Evolutionary conservation across 2,888 invertebrate species (phyloP).

Genomic region (Vannuccia rotundouncinata): DNA sequence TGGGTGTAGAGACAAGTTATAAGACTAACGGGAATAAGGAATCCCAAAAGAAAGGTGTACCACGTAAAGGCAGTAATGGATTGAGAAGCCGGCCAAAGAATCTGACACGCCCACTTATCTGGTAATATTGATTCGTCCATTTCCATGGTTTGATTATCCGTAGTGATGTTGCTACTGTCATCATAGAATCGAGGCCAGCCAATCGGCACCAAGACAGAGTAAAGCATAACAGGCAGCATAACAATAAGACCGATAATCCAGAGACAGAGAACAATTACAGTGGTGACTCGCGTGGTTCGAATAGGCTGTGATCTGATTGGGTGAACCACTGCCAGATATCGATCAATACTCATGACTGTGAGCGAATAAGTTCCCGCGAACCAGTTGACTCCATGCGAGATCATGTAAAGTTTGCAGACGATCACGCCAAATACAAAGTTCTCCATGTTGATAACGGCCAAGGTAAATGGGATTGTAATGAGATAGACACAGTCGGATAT

Average conservation of each 20-base stretch:
- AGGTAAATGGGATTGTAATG: conserved; percentile 32
- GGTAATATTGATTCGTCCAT: too few relatives aligned
- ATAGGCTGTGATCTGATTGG: conserved; percentile 17
- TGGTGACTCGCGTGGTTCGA: background rate
- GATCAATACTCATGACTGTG: conserved; percentile 37
- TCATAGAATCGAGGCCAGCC: too few relatives aligned
- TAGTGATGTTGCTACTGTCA: background rate
- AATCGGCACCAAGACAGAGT: too few relatives aligned
- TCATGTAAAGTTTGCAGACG: conserved; percentile 34
- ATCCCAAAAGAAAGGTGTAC: conserved; percentile 32
- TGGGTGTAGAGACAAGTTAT: conserved; percentile 22
- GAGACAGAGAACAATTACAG: background rate
- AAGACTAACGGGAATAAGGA: conserved; percentile 8
- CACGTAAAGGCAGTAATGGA: background rate
- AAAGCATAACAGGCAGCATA: conserved; percentile 27
- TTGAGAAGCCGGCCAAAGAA: background rate
- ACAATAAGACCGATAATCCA: conserved; percentile 25
- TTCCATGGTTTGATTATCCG: too few relatives aligned
- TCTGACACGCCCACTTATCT: background rate
- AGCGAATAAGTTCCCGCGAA: conserved; percentile 38
- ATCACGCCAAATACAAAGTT: conserved; percentile 35
- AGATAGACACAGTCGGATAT: conserved; percentile 37
- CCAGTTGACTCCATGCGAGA: conserved; percentile 36
- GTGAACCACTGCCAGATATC: conserved; percentile 31
- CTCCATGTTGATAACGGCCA: conserved; percentile 7